A percentile compares a stretch with the other conserved stretches of the same genome.
phyloP scores from a whole-genome alignment of 2,797 vertebrate genomes.

The Babyrousa celebensis region DNA sequence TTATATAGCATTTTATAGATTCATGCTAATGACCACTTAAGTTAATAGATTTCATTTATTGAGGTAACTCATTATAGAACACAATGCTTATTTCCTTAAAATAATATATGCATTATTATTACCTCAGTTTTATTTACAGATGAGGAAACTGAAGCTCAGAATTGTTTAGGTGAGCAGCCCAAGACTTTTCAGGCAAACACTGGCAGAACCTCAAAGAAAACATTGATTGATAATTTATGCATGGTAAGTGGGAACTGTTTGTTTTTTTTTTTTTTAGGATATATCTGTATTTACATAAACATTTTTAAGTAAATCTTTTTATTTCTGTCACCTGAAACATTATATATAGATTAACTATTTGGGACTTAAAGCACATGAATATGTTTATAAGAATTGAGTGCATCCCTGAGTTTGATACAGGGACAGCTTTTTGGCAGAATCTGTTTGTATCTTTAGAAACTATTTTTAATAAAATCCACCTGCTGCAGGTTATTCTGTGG shows the following conservation, averaged over 20 bases:
- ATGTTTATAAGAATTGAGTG: background rate
- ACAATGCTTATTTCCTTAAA: background rate
- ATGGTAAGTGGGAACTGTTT: background rate
- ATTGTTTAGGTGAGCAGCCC: background rate
- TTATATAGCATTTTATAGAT: background rate
- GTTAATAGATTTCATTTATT: background rate
- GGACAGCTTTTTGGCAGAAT: background rate
- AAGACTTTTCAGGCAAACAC: background rate
- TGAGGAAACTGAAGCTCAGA: background rate
- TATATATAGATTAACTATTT: background rate
- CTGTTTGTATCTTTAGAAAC: background rate
- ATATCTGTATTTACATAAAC: background rate
- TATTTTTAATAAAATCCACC: background rate
- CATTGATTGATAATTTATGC: background rate
- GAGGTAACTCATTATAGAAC: background rate
- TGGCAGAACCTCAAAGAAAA: background rate
- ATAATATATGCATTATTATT: background rate
- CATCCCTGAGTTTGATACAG: background rate
- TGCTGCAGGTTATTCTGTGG: background rate
- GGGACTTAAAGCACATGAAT: background rate
- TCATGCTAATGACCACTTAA: background rate
- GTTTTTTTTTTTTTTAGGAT: background rate
- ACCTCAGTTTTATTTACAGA: background rate
- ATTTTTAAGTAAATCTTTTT: background rate
- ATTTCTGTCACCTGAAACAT: background rate